A percentile compares a stretch with the other conserved stretches of the same genome.
Conservation (phyloP, 2,888 invertebrate species). For the Agrilus cyanescens region DNA sequence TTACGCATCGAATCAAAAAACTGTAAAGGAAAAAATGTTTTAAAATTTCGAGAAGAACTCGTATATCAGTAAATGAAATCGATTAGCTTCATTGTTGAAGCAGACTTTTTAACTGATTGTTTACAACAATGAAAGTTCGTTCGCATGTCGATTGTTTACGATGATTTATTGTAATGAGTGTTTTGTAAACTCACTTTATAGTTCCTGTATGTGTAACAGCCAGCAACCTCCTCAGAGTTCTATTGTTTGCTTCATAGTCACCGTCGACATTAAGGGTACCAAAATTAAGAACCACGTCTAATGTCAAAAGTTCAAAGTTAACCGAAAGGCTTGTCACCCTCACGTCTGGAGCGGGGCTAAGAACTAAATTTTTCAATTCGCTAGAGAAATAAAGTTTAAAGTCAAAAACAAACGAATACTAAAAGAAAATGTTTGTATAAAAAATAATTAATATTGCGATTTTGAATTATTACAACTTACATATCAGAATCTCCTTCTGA, state of each 20-base stretch:
- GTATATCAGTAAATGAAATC: too few relatives aligned
- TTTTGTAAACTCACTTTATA: constrained; percentile 25
- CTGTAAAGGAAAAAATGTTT: too few relatives aligned
- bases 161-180: too few relatives aligned
- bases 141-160: too few relatives aligned
- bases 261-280: constrained; percentile 30
- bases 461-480: constrained; percentile 31
- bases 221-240: constrained; percentile 26
- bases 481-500: constrained; percentile 46
- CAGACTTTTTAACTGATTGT: too few relatives aligned
- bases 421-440: constrained; percentile 2
- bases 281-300: constrained; percentile 26
- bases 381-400: too few relatives aligned
- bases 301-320: constrained; percentile 25
- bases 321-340: constrained; percentile 26
- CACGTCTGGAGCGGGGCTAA: constrained; percentile 30
- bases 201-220: constrained; percentile 29
- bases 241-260: constrained; percentile 28
- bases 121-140: too few relatives aligned
- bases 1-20: too few relatives aligned
- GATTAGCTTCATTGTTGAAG: too few relatives aligned
- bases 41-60: too few relatives aligned
- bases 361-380: constrained; percentile 27
- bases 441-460: not conserved
- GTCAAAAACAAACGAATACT: constrained; percentile 14